These are phyloP conservation scores for Choloepus hoffmanni DNA, from an alignment of 2,113 vertebrate genomes.

Conservation along the genomic window DNA sequence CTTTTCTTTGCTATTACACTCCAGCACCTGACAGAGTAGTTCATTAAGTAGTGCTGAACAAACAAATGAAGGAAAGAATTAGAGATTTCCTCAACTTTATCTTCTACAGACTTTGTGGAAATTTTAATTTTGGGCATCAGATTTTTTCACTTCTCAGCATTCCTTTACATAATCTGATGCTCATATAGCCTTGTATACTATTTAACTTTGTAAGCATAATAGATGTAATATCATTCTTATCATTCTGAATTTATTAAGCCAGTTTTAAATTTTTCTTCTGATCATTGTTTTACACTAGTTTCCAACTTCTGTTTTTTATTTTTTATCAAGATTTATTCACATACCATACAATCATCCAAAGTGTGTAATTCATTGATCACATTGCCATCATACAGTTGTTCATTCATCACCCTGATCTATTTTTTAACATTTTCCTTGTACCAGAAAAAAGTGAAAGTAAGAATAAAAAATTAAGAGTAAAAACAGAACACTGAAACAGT, in stretches of 20 bases:
- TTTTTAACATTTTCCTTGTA: no score
- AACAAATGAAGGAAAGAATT: not conserved
- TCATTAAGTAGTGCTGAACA: not conserved
- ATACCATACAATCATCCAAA: no score
- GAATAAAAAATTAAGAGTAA: no score
- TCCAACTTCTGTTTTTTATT: no score
- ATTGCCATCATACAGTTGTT: no score
- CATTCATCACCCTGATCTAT: no score
- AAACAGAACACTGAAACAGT: no score
- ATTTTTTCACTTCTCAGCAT: not conserved
- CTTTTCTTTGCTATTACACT: not conserved
- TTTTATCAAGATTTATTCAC: no score
- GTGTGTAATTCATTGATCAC: no score
- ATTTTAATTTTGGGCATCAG: not conserved
- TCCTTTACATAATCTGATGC: not conserved
- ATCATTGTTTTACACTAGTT: not conserved
- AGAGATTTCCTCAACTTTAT: not conserved
- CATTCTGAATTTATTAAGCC: not conserved
- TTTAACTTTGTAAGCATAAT: not conserved
- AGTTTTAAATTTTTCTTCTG: not conserved
- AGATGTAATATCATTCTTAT: not conserved
- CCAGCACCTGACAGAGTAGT: not conserved
- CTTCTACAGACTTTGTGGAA: not conserved
- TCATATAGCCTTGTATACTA: not conserved
- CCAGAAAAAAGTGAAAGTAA: no score